Evolutionary conservation across 2,797 vertebrate genomes (phyloP).

Genomic region (Pitangus sulphuratus): DNA sequence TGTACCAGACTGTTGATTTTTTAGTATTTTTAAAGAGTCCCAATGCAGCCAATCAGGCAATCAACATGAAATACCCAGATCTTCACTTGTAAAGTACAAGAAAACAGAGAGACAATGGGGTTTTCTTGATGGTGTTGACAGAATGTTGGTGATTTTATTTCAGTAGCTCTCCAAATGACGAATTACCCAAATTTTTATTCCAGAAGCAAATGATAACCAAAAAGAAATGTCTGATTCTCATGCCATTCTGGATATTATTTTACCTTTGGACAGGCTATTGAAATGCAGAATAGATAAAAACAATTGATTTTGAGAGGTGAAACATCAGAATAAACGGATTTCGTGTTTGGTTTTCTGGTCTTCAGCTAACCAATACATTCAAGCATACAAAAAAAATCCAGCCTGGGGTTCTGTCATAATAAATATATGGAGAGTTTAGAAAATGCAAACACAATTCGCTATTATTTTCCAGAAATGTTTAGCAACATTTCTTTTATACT

Average conservation of each 20-base stretch:
- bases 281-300: constrained; percentile 37
- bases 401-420: neutral
- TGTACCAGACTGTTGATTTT: constrained; percentile 82
- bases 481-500: neutral
- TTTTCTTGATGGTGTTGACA: constrained; percentile 65
- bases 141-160: constrained; percentile 73
- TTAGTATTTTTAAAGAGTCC: constrained; percentile 85
- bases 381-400: neutral
- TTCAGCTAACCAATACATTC: constrained; percentile 11
- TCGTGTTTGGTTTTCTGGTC: constrained; percentile 1
- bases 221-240: constrained; percentile 55
- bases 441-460: neutral
- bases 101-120: constrained; percentile 76
- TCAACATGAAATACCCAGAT: constrained; percentile 85
- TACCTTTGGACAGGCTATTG: constrained; percentile 19
- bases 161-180: constrained; percentile 76
- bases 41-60: constrained; percentile 86
- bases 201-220: constrained; percentile 72
- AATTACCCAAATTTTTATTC: constrained; percentile 78
- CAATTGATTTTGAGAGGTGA: constrained; percentile 20
- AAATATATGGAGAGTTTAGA: neutral
- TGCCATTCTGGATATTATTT: constrained; percentile 31
- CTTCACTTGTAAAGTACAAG: constrained; percentile 76
- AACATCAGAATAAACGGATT: constrained; percentile 15
- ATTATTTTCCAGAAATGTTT: neutral